Evolutionary conservation across 2,888 invertebrate species (phyloP), one percentile per base, ranked within the genome.

Genomic region (Drosophila engyochracea): DNA sequence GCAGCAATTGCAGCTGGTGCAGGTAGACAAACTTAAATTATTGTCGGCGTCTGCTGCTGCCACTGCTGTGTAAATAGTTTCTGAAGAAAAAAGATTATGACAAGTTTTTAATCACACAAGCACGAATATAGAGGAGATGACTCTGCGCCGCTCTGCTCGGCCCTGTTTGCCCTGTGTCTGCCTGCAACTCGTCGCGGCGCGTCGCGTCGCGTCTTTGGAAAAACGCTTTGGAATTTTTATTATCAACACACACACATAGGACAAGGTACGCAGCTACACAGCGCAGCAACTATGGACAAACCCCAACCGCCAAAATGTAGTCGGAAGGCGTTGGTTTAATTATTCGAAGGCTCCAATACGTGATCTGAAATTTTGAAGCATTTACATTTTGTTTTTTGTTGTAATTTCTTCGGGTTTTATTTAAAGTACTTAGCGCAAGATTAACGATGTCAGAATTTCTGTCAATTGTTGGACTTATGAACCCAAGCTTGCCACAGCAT

Each of bases 221-320:
- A 87, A 85, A 88, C 88, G 86, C 74, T 88, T 88, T 71, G 86
- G 86, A 86, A 87, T 87, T 88, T 87, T 86, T 86, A 87, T 82
- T 84, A 86, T 84, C 68, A 62, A 74, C 85, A 64, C 58, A 54
- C 22, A 31, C n/a, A 16, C 33, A 35, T 54, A 71, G 47, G 57
- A 4, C 14, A 35, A 35, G 35, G 35, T 35, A 35, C 28, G 9
- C 22, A 14, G 33, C 33, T 25, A 55, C 19, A 39, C 28, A 57
- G 22, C 47, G 16, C 25, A 44, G 22, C 22, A 44, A 12, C 44
- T 22, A 22, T 22, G 14, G 57, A 9, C 39, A 57, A 39, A 16
- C 51, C 65, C 44, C 54, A 41, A 2, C 35, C 30, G 28, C n/a
- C 41, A 59, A 53, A 55, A 58, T 35, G n/a, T 47, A 44, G 16